Conservation (phyloP, 2,888 invertebrate species). For the Eristalinus sepulchralis region DNA sequence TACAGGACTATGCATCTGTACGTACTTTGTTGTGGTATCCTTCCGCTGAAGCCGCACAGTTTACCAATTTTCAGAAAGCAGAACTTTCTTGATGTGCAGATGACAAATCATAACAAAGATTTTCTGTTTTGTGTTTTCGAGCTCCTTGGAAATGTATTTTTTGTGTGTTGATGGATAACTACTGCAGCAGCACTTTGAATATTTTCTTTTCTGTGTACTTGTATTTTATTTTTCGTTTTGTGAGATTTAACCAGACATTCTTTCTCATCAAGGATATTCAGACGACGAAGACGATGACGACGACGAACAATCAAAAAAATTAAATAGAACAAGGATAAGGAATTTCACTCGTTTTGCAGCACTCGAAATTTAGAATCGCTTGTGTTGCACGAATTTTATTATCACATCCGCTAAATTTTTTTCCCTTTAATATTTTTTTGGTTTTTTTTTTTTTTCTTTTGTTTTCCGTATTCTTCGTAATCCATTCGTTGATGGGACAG, state of each 20-base stretch:
- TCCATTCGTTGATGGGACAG: constrained; percentile 40
- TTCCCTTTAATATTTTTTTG: background rate
- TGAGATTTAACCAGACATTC: constrained; percentile 30
- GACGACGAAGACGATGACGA: background rate
- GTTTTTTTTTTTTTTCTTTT: background rate
- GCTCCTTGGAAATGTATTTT: background rate
- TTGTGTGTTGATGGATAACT: background rate
- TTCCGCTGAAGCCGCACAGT: constrained; percentile 64
- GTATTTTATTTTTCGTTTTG: background rate
- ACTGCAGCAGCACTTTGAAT: constrained; percentile 44
- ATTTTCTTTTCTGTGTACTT: background rate
- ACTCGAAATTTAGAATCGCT: constrained; percentile 47
- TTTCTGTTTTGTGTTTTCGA: constrained; percentile 1
- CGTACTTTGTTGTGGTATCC: constrained; percentile 65
- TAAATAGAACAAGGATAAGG: constrained; percentile 24
- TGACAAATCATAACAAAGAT: constrained; percentile 65
- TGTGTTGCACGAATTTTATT: constrained; percentile 55
- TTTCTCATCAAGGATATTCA: constrained; percentile 21
- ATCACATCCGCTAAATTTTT: constrained; percentile 52
- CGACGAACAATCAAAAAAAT: constrained; percentile 2
- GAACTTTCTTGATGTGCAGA: constrained; percentile 52
- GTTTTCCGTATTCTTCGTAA: constrained; percentile 54
- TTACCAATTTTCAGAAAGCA: constrained; percentile 55
- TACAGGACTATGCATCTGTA: constrained; percentile 35
- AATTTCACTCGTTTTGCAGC: constrained; percentile 47